These are phyloP conservation scores for Misgurnus mizolepis DNA, from an alignment of 2,113 vertebrate species.

Conservation along the genomic window DNA sequence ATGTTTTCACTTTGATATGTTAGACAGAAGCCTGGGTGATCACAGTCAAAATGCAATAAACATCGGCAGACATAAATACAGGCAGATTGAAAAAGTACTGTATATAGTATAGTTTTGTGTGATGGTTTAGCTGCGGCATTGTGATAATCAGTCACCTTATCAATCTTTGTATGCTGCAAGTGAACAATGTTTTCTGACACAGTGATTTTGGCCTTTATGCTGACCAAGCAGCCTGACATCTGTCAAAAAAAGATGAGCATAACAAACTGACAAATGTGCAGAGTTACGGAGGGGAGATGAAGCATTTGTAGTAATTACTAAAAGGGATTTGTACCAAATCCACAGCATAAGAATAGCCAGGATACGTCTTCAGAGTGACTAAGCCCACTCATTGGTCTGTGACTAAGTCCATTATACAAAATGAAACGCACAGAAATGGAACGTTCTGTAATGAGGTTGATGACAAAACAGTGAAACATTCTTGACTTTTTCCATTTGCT, in stretches of 20 bases:
- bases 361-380: conserved; percentile 18
- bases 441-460: conserved; percentile 22
- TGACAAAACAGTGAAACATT: conserved; percentile 18
- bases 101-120: neutral
- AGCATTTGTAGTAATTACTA: conserved; percentile 8
- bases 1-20: neutral
- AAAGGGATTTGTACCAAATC: conserved; percentile 2
- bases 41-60: conserved; percentile 29
- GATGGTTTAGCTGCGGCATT: neutral
- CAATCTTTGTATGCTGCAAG: neutral
- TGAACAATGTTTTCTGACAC: conserved; percentile 20
- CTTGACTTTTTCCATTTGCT: conserved; percentile 10
- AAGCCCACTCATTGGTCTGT: conserved; percentile 13
- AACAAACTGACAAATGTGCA: neutral
- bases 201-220: neutral
- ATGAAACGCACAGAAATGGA: conserved; percentile 16
- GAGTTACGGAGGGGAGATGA: neutral
- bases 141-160: neutral
- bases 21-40: conserved; percentile 17
- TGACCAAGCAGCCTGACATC: neutral
- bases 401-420: conserved; percentile 30
- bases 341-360: conserved; percentile 2
- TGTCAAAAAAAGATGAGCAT: neutral
- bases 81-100: conserved; percentile 6
- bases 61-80: conserved; percentile 7